phyloP scores from a whole-genome alignment of 2,888 invertebrate genomes.

The Tethea ocularis region DNA sequence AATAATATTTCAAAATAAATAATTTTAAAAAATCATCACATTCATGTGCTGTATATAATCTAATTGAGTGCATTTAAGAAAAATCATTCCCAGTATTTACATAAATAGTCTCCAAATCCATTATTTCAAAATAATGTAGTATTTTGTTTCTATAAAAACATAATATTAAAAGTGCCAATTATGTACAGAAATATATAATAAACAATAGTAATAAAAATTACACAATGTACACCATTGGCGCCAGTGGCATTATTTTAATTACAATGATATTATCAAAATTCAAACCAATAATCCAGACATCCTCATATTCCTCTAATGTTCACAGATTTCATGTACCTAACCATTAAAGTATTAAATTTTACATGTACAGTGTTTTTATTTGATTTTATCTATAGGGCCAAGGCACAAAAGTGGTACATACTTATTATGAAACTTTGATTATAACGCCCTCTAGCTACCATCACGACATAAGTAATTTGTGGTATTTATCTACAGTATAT shows the following conservation, averaged over 20 bases:
- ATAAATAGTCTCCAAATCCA: slow-evolving; percentile 31
- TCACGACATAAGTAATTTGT: slow-evolving; percentile 15
- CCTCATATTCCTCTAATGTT: too few species aligned
- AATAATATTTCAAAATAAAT: slow-evolving; percentile 11
- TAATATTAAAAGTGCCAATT: slow-evolving; percentile 26
- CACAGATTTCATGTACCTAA: slow-evolving; percentile 21
- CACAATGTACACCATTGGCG: slow-evolving; percentile 24
- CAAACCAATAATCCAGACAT: slow-evolving; percentile 12
- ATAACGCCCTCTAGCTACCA: slow-evolving; percentile 58
- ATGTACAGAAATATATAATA: slow-evolving; percentile 41
- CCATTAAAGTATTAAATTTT: slow-evolving; percentile 43
- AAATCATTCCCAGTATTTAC: slow-evolving; percentile 50
- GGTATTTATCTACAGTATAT: slow-evolving; percentile 27
- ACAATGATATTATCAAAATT: not conserved
- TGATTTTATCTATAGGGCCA: slow-evolving; percentile 64
- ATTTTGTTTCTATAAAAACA: slow-evolving; percentile 14
- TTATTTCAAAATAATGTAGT: not conserved
- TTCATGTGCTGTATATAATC: slow-evolving; percentile 40
- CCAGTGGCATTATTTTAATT: slow-evolving; percentile 15
- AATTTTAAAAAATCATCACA: slow-evolving; percentile 13
- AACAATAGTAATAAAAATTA: slow-evolving; percentile 36
- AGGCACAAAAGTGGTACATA: slow-evolving; percentile 77
- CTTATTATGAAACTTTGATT: slow-evolving; percentile 53
- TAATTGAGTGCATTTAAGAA: slow-evolving; percentile 42
- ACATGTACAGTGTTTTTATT: slow-evolving; percentile 24